Percentiles rank a stretch among this genome's conserved stretches.
Conservation (phyloP, 2,113 vertebrate genomes). For the Nyctibius bracteatus region DNA sequence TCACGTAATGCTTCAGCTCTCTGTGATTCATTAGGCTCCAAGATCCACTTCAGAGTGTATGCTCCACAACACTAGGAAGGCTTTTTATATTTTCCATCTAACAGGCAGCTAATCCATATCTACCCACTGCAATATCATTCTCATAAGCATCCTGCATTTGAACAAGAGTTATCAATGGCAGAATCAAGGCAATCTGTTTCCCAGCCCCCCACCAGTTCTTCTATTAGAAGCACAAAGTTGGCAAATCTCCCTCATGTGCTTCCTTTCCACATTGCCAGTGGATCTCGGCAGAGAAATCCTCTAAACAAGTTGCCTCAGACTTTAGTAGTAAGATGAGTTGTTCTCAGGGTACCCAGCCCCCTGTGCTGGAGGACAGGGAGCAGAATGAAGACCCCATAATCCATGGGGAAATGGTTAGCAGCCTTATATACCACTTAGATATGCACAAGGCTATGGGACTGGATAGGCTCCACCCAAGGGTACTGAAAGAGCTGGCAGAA, state of each 20-base stretch:
- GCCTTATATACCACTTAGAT: too few species aligned
- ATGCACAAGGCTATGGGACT: too few species aligned
- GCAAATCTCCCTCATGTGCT: background rate
- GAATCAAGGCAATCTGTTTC: background rate
- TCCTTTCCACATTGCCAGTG: background rate
- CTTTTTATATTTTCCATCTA: background rate
- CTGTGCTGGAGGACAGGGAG: too few species aligned
- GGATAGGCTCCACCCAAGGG: too few species aligned
- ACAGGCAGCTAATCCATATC: background rate
- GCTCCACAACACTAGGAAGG: background rate
- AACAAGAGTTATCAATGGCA: background rate
- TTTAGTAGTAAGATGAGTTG: too few species aligned
- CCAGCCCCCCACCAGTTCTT: accelerated
- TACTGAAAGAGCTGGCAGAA: too few species aligned
- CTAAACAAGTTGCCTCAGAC: too few species aligned
- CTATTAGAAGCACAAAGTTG: background rate
- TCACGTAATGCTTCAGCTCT: background rate
- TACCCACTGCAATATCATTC: background rate
- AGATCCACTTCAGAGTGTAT: background rate
- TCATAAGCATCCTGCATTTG: background rate
- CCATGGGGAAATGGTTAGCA: too few species aligned
- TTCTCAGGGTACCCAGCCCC: too few species aligned
- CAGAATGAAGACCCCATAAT: too few species aligned
- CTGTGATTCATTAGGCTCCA: background rate
- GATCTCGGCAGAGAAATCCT: background rate